Evolutionary conservation across 2,888 invertebrate species (phyloP).

Genomic region (Lepidochrysops patricia): DNA sequence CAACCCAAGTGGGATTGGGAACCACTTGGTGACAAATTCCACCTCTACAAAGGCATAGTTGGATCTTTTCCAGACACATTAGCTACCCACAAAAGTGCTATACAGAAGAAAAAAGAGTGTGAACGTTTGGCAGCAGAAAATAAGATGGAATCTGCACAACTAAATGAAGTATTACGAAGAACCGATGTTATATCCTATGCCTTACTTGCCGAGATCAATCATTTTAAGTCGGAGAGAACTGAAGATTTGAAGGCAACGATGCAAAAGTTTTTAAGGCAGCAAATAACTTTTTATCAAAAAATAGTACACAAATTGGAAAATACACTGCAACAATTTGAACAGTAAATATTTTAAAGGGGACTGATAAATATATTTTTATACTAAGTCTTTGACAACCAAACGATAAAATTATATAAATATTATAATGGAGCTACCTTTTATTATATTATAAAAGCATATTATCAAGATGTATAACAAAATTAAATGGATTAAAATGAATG

Average conservation of each 20-base stretch:
- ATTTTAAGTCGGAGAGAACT: conserved; percentile 91
- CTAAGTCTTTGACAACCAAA: conserved; percentile 10
- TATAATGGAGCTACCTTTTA: not conserved
- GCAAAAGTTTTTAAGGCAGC: conserved; percentile 89
- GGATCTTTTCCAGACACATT: conserved; percentile 93
- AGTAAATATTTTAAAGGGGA: conserved; percentile 35
- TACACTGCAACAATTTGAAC: conserved; percentile 67
- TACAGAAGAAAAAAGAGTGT: conserved; percentile 92
- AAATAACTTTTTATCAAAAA: conserved; percentile 93
- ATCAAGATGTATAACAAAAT: not conserved
- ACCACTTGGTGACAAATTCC: conserved; percentile 91
- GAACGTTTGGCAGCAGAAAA: conserved; percentile 86
- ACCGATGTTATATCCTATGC: conserved; percentile 95
- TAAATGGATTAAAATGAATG: not conserved
- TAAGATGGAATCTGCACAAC: conserved; percentile 86
- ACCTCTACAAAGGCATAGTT: conserved; percentile 95
- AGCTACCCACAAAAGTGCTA: conserved; percentile 89
- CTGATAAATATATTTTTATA: conserved; percentile 17
- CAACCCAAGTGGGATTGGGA: conserved; percentile 94
- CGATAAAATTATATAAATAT: not conserved
- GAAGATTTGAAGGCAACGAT: conserved; percentile 89
- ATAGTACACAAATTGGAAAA: conserved; percentile 82
- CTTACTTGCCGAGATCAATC: conserved; percentile 93
- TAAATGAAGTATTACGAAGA: conserved; percentile 86
- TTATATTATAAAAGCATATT: not conserved